phyloP scores from a whole-genome alignment of 2,113 vertebrate genomes.

The Theristicus caerulescens region DNA sequence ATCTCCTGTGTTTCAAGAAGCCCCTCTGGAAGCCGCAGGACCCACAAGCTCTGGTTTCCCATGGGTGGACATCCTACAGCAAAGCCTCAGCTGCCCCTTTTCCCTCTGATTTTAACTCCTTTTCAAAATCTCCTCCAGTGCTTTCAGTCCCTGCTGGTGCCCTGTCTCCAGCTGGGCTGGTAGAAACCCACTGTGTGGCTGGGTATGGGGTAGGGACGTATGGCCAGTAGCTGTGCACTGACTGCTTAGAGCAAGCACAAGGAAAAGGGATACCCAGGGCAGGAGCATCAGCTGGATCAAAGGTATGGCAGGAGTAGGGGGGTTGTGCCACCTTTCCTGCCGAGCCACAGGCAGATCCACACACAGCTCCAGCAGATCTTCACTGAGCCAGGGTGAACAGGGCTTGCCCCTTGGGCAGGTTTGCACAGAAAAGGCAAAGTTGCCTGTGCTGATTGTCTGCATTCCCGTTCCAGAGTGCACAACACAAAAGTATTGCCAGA shows the following conservation, averaged over 20 bases:
- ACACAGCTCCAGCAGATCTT: not conserved
- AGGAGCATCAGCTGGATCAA: not conserved
- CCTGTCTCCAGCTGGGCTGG: not conserved
- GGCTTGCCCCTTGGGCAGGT: not conserved
- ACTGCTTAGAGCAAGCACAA: not conserved
- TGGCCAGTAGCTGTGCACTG: not conserved
- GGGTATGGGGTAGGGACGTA: accelerated
- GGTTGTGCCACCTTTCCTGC: not conserved
- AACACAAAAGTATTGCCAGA: not conserved
- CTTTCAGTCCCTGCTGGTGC: not conserved
- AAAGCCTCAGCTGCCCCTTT: not conserved
- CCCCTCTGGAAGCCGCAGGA: not conserved
- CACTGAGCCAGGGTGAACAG: not conserved
- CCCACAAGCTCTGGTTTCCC: not conserved
- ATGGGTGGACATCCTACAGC: not conserved
- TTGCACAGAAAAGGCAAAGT: not conserved
- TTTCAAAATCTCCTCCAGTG: not conserved
- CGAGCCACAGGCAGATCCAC: accelerated
- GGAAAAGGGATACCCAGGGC: not conserved
- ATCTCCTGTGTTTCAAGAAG: not conserved
- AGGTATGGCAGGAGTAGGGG: not conserved
- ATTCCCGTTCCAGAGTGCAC: not conserved
- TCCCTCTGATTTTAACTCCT: not conserved
- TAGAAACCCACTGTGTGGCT: not conserved
- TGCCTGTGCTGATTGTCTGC: not conserved